Conservation (phyloP, 2,888 invertebrate species). For the Malachius bipustulatus region DNA sequence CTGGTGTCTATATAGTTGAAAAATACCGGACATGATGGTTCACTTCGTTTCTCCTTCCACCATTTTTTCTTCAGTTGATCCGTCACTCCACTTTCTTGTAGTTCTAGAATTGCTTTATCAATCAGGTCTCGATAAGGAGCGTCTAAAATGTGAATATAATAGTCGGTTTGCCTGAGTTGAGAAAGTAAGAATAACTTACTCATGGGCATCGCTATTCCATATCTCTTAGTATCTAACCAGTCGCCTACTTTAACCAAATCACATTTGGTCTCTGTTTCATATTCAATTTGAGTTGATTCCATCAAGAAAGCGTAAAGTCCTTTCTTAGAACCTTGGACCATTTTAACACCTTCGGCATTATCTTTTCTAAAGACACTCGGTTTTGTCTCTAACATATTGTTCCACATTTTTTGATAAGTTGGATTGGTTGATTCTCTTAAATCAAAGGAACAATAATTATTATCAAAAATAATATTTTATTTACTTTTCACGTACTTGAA, state of each 20-base stretch:
- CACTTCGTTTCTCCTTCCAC: conserved; percentile 64
- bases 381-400: conserved; percentile 60
- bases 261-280: conserved; percentile 75
- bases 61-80: conserved; percentile 75
- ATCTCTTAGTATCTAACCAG: conserved; percentile 80
- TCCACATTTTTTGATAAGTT: conserved; percentile 28
- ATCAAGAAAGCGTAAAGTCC: conserved; percentile 85
- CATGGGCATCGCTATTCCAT: conserved; percentile 84
- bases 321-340: conserved; percentile 66
- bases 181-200: conserved; percentile 54
- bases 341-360: conserved; percentile 76
- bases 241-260: conserved; percentile 71
- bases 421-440: conserved; percentile 38
- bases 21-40: conserved; percentile 25
- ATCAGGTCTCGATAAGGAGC: conserved; percentile 67
- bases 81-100: conserved; percentile 80
- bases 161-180: background rate
- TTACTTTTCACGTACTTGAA: no score
- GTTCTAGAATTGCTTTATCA: conserved; percentile 76
- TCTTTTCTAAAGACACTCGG: conserved; percentile 73
- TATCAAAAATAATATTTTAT: no score
- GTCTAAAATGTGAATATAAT: conserved; percentile 39
- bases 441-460: no score
- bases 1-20: no score
- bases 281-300: conserved; percentile 94